Evolutionary conservation across 1,140 invertebrate species (phyloP).

Genomic region (Lerema accius): DNA sequence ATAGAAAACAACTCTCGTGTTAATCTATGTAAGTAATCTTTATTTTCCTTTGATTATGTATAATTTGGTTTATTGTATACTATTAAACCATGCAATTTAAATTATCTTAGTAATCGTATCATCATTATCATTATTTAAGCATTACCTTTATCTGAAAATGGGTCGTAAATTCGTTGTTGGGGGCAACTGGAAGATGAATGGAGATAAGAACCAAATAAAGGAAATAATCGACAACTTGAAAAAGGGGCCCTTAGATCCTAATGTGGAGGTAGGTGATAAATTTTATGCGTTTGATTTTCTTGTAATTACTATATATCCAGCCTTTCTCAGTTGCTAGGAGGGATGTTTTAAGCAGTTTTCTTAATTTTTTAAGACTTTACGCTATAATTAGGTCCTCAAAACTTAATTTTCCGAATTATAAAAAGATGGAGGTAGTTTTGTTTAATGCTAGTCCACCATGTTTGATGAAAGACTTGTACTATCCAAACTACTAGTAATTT

Average conservation of each 20-base stretch:
- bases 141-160: slow-evolving; percentile 69
- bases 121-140: not conserved
- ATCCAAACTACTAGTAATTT: too few relatives aligned
- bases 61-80: not conserved
- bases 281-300: too few relatives aligned
- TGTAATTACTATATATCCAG: too few relatives aligned
- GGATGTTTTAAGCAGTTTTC: too few relatives aligned
- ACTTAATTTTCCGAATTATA: too few relatives aligned
- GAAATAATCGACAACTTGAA: slow-evolving; percentile 93
- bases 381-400: too few relatives aligned
- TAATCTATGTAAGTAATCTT: slow-evolving; percentile 3
- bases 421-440: too few relatives aligned
- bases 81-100: slow-evolving; percentile 6
- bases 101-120: not conserved
- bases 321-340: too few relatives aligned
- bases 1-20: not conserved
- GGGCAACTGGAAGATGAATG: slow-evolving; percentile 98
- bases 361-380: too few relatives aligned
- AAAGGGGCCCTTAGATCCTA: slow-evolving; percentile 89
- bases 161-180: slow-evolving; percentile 98
- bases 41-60: not conserved
- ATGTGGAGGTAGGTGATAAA: slow-evolving; percentile 86
- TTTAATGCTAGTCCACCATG: too few relatives aligned
- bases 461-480: too few relatives aligned
- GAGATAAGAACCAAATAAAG: slow-evolving; percentile 88